Percentiles rank a stretch among this genome's conserved stretches.
These are phyloP conservation scores for Fulmarus glacialis DNA, from an alignment of 2,113 vertebrate species.

Conservation along the genomic window DNA sequence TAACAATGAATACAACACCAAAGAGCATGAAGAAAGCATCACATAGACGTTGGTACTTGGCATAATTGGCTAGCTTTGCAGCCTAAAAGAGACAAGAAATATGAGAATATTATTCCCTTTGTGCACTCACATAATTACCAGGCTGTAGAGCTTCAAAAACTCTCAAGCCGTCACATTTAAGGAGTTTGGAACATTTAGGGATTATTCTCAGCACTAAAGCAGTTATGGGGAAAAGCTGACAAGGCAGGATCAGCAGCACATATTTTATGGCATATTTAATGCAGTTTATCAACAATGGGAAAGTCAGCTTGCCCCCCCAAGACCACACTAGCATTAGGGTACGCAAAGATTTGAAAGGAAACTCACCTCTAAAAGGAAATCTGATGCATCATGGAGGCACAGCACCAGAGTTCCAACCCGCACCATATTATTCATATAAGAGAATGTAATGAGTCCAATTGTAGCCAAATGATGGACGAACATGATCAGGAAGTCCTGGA, in stretches of 20 bases:
- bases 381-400: constrained; percentile 90
- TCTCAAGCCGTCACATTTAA: not conserved
- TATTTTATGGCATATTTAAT: not conserved
- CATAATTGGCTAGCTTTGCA: constrained; percentile 96
- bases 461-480: constrained; percentile 93
- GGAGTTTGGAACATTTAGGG: not conserved
- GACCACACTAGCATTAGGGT: not conserved
- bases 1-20: constrained; percentile 86
- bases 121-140: not conserved
- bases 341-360: not conserved
- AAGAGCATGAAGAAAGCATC: constrained; percentile 92
- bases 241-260: not conserved
- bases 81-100: constrained; percentile 74
- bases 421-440: constrained; percentile 94
- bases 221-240: constrained; percentile 12
- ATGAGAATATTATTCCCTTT: not conserved
- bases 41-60: constrained; percentile 91
- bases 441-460: constrained; percentile 89
- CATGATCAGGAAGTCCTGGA: constrained; percentile 95
- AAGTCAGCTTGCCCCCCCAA: not conserved
- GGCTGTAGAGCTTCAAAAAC: not conserved
- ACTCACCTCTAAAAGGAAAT: constrained; percentile 92
- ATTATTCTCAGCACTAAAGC: not conserved
- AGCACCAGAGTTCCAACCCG: constrained; percentile 91
- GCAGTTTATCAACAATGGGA: not conserved